These are phyloP conservation scores for Drosophila santomea DNA, from an alignment of 1,140 invertebrate genomes.

Conservation along the genomic window DNA sequence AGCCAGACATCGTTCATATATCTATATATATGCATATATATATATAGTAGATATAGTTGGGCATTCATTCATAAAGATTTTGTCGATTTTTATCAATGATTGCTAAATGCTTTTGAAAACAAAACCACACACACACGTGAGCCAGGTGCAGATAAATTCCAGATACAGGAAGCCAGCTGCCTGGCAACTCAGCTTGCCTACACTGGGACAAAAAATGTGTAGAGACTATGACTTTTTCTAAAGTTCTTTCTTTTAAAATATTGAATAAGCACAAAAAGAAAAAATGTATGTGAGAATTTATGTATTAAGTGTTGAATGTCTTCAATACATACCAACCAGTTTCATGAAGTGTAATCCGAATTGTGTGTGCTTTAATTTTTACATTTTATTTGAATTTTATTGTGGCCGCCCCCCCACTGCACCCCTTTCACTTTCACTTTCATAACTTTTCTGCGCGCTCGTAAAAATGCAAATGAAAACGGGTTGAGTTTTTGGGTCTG, in stretches of 20 bases:
- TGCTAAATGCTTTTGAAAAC: conserved; percentile 77
- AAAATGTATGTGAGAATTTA: too few species aligned
- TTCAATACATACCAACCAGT: too few species aligned
- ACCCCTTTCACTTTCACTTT: conserved; percentile 66
- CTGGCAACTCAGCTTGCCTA: conserved; percentile 24
- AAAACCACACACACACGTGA: conserved; percentile 49
- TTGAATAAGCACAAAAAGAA: background rate
- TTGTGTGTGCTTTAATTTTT: conserved; percentile 63
- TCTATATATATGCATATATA: background rate
- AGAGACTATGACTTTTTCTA: too few species aligned
- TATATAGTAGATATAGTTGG: conserved; percentile 14
- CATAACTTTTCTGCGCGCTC: conserved; percentile 58
- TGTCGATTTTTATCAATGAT: conserved; percentile 81
- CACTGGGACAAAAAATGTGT: background rate
- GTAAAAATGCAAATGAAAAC: conserved; percentile 73
- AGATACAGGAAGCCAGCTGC: conserved; percentile 29
- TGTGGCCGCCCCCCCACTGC: conserved; percentile 20
- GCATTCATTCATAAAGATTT: conserved; percentile 78
- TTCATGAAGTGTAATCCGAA: background rate
- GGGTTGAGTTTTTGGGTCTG: conserved; percentile 21
- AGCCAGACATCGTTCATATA: conserved; percentile 2
- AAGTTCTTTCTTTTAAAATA: too few species aligned
- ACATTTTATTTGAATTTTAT: conserved; percentile 62
- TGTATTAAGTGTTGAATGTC: too few species aligned
- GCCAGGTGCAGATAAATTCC: conserved; percentile 42